Conservation (phyloP, 2,113 vertebrate species). For the Cheirogaleus medius region DNA sequence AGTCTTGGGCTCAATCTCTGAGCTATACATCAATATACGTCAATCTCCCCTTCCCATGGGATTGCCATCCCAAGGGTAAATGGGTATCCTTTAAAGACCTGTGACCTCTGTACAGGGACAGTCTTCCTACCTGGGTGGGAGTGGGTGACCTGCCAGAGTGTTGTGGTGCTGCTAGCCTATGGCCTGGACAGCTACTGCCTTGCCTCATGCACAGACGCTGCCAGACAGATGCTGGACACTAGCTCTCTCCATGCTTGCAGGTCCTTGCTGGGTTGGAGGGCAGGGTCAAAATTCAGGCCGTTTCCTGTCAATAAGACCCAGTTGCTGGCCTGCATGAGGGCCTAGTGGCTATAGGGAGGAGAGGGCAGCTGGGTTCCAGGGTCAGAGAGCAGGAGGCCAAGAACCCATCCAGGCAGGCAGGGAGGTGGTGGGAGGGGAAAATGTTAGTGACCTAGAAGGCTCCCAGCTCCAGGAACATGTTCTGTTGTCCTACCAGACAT, state of each 20-base stretch:
- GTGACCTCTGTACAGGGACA: background rate
- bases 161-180: no score
- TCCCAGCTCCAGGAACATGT: background rate
- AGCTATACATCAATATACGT: background rate
- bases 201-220: background rate
- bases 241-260: background rate
- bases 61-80: background rate
- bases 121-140: background rate
- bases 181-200: background rate
- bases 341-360: background rate
- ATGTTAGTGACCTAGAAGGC: accelerated
- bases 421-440: background rate
- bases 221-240: background rate
- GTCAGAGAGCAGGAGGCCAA: background rate
- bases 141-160: background rate
- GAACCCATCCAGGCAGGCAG: background rate
- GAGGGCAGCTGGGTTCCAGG: accelerated
- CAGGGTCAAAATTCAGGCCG: background rate
- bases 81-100: background rate
- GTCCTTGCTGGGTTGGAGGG: no score
- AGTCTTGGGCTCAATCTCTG: background rate
- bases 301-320: background rate
- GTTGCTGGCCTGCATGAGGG: background rate
- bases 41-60: background rate
- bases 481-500: background rate